A percentile compares a stretch with the other conserved stretches of the same genome.
Evolutionary conservation across 2,113 vertebrate genomes (phyloP).

Genomic region (Hassar affinis): DNA sequence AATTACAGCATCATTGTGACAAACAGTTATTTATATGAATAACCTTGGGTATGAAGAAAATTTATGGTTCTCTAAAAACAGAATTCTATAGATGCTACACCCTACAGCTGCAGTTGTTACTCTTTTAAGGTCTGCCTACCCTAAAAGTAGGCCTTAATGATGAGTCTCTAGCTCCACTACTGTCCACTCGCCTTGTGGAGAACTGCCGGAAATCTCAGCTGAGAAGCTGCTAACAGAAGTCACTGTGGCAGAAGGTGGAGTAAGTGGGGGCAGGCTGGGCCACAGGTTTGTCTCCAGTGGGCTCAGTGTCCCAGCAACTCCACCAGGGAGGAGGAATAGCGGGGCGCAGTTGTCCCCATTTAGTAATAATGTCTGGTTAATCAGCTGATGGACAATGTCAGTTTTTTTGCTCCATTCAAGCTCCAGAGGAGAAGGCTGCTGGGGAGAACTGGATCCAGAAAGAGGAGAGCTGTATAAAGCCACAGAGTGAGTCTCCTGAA

Average conservation of each 20-base stretch:
- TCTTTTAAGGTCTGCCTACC: too few species aligned
- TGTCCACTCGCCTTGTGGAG: conserved; percentile 87
- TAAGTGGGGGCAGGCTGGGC: conserved; percentile 81
- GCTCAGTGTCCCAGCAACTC: conserved; percentile 74
- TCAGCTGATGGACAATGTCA: conserved; percentile 85
- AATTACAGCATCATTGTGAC: neutral
- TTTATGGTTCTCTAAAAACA: neutral
- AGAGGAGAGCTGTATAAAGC: conserved; percentile 25
- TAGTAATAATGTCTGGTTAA: conserved; percentile 82
- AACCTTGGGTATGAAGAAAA: neutral
- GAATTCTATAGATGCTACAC: neutral
- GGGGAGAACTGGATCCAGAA: conserved; percentile 51
- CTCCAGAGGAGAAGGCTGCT: conserved; percentile 62
- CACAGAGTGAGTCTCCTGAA: neutral
- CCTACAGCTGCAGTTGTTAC: neutral
- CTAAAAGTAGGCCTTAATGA: conserved; percentile 68
- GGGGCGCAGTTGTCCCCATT: conserved; percentile 70
- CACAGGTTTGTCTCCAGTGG: conserved; percentile 84
- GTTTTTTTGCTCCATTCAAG: conserved; percentile 76
- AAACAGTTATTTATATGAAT: neutral
- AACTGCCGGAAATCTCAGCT: conserved; percentile 79
- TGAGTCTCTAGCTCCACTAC: conserved; percentile 91
- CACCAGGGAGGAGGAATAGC: conserved; percentile 63
- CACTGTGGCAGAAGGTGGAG: conserved; percentile 86
- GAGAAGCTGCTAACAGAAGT: conserved; percentile 90